Percentiles rank a stretch among this genome's conserved stretches.
phyloP scores from a whole-genome alignment of 2,113 vertebrate species.

The Tachysurus fulvidraco region DNA sequence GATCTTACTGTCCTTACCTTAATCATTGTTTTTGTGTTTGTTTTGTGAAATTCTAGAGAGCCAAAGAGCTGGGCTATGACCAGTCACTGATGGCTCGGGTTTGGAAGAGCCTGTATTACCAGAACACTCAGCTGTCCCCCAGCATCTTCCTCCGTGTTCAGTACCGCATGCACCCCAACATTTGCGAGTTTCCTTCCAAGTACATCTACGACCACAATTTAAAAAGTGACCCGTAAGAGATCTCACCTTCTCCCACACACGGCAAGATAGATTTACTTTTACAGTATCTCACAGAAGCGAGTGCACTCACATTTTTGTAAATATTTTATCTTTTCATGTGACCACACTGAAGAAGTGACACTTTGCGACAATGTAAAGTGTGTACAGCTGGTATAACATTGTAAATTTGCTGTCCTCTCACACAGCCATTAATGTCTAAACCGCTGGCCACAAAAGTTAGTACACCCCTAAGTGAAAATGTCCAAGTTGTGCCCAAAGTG shows the following conservation, averaged over 20 bases:
- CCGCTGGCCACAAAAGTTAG: no score
- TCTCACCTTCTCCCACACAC: not conserved
- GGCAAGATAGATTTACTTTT: no score
- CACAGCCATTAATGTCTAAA: no score
- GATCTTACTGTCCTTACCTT: not conserved
- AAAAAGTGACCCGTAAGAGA: slow-evolving; percentile 73
- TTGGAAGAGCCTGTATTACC: slow-evolving; percentile 66
- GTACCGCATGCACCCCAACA: slow-evolving; percentile 88
- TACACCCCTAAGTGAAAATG: no score
- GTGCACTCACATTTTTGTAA: no score
- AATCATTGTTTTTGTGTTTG: not conserved
- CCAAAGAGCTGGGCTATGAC: slow-evolving; percentile 77
- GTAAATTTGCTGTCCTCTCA: no score
- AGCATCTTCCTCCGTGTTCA: slow-evolving; percentile 76
- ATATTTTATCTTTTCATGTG: no score
- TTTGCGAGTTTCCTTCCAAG: slow-evolving; percentile 83
- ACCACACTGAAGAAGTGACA: no score
- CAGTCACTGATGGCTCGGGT: slow-evolving; percentile 84
- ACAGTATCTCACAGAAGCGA: no score
- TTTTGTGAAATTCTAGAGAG: slow-evolving; percentile 63
- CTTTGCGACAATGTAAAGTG: no score
- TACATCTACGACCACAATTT: slow-evolving; percentile 76
- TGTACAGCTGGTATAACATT: no score
- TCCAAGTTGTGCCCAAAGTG: no score
- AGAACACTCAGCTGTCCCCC: slow-evolving; percentile 44